Conservation (phyloP, 2,888 invertebrate genomes). For the Ceriagrion tenellum region DNA sequence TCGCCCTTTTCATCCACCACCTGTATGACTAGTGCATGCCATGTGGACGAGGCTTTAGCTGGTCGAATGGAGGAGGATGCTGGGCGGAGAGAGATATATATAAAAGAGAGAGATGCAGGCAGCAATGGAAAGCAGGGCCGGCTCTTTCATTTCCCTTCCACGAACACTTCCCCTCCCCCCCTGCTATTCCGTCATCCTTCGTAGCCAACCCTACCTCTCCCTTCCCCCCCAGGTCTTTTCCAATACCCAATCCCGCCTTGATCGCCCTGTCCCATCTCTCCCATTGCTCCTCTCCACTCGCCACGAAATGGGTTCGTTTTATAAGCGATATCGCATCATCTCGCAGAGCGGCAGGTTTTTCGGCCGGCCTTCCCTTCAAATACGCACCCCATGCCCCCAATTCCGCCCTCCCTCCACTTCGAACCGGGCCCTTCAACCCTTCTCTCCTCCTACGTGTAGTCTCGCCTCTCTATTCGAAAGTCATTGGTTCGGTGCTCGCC, state of each 20-base stretch:
- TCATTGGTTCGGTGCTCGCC: neutral
- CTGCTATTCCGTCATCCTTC: neutral
- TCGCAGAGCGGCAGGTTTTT: neutral
- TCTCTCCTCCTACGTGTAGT: too few species aligned
- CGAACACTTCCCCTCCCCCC: neutral
- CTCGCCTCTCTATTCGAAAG: neutral
- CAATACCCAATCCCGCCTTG: neutral
- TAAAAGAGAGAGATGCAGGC: too few species aligned
- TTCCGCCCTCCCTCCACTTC: too few species aligned
- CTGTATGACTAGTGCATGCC: too few species aligned
- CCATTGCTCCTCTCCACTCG: neutral
- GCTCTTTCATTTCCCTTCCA: neutral
- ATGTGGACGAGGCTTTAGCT: neutral
- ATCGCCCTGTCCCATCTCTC: too few species aligned
- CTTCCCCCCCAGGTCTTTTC: neutral
- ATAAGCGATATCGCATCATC: neutral
- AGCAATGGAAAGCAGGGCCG: neutral
- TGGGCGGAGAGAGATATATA: neutral
- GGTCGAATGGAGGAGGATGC: neutral
- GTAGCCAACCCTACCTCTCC: neutral
- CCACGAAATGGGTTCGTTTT: neutral
- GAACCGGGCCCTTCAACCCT: too few species aligned
- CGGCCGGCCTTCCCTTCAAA: too few species aligned
- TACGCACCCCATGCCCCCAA: too few species aligned
- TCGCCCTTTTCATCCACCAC: too few species aligned